phyloP scores from a whole-genome alignment of 2,888 invertebrate species.

The Oxycera nigricornis region DNA sequence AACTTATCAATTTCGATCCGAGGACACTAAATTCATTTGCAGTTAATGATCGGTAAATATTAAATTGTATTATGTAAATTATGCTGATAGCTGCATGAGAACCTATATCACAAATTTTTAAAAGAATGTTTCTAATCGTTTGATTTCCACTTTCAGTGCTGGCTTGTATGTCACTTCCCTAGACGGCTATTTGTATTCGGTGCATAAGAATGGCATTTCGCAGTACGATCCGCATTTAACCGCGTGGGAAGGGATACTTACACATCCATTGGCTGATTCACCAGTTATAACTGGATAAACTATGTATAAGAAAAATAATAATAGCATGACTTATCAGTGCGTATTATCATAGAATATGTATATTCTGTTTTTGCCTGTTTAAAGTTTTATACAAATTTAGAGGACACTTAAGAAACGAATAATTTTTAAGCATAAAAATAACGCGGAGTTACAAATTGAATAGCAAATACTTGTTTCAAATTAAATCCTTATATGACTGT shows the following conservation, averaged over 20 bases:
- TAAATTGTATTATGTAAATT: not conserved
- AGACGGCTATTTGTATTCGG: conserved; percentile 18
- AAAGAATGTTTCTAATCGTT: not conserved
- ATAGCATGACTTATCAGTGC: not conserved
- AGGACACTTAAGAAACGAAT: too few species aligned
- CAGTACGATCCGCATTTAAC: conserved; percentile 20
- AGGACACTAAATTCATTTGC: not conserved
- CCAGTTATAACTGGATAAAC: conserved; percentile 19
- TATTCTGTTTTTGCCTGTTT: not conserved
- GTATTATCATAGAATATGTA: too few species aligned
- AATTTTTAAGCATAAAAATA: too few species aligned
- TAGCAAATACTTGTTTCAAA: too few species aligned
- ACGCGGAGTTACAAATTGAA: too few species aligned
- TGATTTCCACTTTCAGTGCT: not conserved
- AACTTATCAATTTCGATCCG: conserved; percentile 27
- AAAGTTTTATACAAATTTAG: not conserved
- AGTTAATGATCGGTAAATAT: conserved; percentile 4
- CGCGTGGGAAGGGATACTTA: conserved; percentile 4
- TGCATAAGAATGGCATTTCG: conserved; percentile 2
- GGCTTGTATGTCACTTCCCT: conserved; percentile 10
- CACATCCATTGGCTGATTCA: conserved; percentile 8
- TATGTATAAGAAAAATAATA: not conserved
- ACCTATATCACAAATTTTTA: too few species aligned
- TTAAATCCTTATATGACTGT: too few species aligned
- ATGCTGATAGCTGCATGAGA: too few species aligned